phyloP scores from a whole-genome alignment of 2,888 invertebrate species.

The Atherix ibis region DNA sequence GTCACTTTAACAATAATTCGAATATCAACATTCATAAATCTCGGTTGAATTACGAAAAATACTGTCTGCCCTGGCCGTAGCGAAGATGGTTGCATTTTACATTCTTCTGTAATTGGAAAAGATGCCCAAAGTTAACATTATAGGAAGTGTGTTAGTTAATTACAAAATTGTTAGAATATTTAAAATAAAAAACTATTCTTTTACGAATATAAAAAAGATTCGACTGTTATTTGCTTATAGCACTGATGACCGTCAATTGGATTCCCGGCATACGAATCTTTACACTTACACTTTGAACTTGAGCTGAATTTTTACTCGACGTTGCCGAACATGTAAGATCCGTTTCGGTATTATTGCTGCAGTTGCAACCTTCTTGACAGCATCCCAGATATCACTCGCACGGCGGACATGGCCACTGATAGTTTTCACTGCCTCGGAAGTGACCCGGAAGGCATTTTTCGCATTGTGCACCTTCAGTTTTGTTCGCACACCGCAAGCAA shows the following conservation, averaged over 20 bases:
- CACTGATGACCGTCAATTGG: constrained; percentile 90
- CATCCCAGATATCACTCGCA: no score
- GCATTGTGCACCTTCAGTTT: constrained; percentile 67
- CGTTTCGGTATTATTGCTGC: constrained; percentile 87
- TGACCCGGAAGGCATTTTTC: constrained; percentile 63
- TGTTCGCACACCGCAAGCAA: constrained; percentile 71
- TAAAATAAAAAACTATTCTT: no score
- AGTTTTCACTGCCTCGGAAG: constrained; percentile 62
- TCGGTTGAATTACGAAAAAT: constrained; percentile 86
- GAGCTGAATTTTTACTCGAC: constrained; percentile 53
- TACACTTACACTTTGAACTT: constrained; percentile 84
- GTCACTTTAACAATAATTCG: constrained; percentile 88
- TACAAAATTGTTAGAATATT: no score
- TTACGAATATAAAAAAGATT: no score
- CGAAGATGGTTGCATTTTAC: constrained; percentile 68
- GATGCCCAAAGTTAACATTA: no score
- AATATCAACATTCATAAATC: constrained; percentile 93
- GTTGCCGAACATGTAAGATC: constrained; percentile 59
- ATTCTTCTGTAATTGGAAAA: constrained; percentile 71
- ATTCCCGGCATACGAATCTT: constrained; percentile 78
- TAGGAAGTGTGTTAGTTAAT: no score
- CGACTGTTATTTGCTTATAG: constrained; percentile 83
- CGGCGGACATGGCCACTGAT: constrained; percentile 57
- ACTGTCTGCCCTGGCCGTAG: constrained; percentile 76
- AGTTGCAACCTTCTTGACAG: no score